Evolutionary conservation across 2,888 invertebrate species (phyloP).

Genomic region (Malacosoma neustria): DNA sequence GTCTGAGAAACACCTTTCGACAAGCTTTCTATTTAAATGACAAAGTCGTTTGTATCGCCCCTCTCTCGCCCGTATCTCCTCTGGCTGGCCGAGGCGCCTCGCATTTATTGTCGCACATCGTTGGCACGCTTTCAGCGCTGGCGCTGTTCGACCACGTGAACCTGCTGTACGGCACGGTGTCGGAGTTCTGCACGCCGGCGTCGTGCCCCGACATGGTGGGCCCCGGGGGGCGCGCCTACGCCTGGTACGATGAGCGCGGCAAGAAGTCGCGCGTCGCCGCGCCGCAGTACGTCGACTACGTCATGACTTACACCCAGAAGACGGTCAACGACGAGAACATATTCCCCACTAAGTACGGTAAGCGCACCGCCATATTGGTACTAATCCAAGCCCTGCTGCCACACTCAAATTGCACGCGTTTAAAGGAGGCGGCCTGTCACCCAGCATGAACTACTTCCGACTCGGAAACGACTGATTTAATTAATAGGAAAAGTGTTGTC

Average conservation of each 20-base stretch:
- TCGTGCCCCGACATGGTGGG: slow-evolving; percentile 98
- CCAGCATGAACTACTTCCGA: too few species aligned
- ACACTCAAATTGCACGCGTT: neutral
- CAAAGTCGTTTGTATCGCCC: too few species aligned
- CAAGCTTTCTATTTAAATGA: neutral
- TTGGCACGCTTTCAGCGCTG: slow-evolving; percentile 79
- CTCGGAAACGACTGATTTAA: too few species aligned
- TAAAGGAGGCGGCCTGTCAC: neutral
- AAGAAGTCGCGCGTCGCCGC: slow-evolving; percentile 98
- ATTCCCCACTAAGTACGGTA: slow-evolving; percentile 99
- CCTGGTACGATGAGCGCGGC: slow-evolving; percentile 99
- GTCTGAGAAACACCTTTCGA: neutral
- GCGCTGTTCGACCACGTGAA: slow-evolving; percentile 99
- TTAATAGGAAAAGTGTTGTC: too few species aligned
- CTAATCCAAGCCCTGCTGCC: neutral
- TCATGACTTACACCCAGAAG: slow-evolving; percentile 98
- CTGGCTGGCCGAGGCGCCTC: too few species aligned
- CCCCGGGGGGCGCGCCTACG: slow-evolving; percentile 96
- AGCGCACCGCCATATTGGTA: slow-evolving; percentile 37
- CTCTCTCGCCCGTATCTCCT: too few species aligned
- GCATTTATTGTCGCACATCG: neutral
- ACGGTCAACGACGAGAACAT: slow-evolving; percentile 96
- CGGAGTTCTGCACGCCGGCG: slow-evolving; percentile 97
- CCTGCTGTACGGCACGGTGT: slow-evolving; percentile 97
- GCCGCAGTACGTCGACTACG: slow-evolving; percentile 98